Percentiles rank a stretch among this genome's conserved stretches.
These are phyloP conservation scores for Drosophila lacteicornis DNA, from an alignment of 1,140 invertebrate genomes.

Conservation along the genomic window DNA sequence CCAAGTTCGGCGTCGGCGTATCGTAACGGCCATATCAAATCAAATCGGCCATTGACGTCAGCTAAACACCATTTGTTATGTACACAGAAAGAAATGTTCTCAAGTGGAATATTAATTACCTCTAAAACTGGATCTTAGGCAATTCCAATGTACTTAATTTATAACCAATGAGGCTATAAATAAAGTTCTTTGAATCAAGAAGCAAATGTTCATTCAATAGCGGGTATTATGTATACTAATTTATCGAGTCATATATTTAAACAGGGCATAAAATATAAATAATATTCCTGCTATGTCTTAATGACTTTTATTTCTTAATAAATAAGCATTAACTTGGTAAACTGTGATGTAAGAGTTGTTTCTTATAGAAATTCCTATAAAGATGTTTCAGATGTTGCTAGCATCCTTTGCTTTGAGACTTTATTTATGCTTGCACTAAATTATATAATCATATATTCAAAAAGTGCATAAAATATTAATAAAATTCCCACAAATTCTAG, in stretches of 20 bases:
- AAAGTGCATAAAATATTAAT: too few species aligned
- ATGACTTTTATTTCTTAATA: too few species aligned
- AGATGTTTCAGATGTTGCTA: too few species aligned
- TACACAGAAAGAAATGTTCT: conserved; percentile 14
- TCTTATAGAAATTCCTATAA: too few species aligned
- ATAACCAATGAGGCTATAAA: background rate
- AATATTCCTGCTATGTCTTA: background rate
- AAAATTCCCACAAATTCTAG: background rate
- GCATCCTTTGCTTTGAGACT: too few species aligned
- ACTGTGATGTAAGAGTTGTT: too few species aligned
- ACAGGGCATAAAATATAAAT: too few species aligned
- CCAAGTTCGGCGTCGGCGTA: conserved; percentile 32
- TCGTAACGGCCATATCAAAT: conserved; percentile 26
- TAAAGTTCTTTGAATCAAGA: background rate
- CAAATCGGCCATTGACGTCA: conserved; percentile 54
- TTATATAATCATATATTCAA: background rate
- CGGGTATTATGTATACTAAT: background rate
- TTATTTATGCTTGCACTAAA: too few species aligned
- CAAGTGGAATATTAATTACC: background rate
- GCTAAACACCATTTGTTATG: conserved; percentile 42
- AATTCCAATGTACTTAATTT: conserved; percentile 3
- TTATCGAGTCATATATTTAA: background rate
- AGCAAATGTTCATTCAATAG: background rate
- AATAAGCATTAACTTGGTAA: too few species aligned
- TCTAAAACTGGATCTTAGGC: conserved; percentile 4